phyloP scores from a whole-genome alignment of 2,888 invertebrate species.

The Neoascia interrupta region DNA sequence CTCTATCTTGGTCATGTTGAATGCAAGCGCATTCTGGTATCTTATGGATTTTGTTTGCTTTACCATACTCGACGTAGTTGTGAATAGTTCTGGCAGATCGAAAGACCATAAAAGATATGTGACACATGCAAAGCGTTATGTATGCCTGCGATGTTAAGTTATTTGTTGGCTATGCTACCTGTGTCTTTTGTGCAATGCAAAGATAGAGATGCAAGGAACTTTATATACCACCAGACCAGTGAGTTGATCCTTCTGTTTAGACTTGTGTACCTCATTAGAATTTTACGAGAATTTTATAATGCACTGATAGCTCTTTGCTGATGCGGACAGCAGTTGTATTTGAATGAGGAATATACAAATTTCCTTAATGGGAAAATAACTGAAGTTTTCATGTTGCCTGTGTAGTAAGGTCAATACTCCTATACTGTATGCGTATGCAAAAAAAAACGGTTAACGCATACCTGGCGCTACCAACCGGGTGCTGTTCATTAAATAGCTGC shows the following conservation, averaged over 20 bases:
- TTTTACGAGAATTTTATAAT: slow-evolving; percentile 48
- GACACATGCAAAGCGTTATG: no score
- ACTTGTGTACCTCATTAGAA: slow-evolving; percentile 49
- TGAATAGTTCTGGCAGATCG: slow-evolving; percentile 26
- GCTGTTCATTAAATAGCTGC: no score
- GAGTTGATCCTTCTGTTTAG: slow-evolving; percentile 11
- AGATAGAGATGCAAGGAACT: slow-evolving; percentile 8
- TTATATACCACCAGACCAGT: no score
- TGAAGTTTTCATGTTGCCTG: no score
- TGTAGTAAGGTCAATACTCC: no score
- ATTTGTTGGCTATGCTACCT: slow-evolving; percentile 31
- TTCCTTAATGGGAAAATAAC: slow-evolving; percentile 20
- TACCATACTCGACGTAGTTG: slow-evolving; percentile 15
- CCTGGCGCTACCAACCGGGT: no score
- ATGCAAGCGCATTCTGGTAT: no score
- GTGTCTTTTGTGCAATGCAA: slow-evolving; percentile 2
- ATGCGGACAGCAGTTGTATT: slow-evolving; percentile 25
- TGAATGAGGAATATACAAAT: slow-evolving; percentile 6
- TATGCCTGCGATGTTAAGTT: slow-evolving; percentile 26
- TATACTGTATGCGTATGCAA: no score
- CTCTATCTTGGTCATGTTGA: slow-evolving; percentile 7
- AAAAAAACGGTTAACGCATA: no score
- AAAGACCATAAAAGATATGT: slow-evolving; percentile 56
- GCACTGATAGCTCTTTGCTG: slow-evolving; percentile 39
- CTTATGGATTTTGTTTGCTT: slow-evolving; percentile 39